Evolutionary conservation across 1,140 invertebrate genomes (phyloP), one percentile per base, ranked within the genome.

Genomic region (Nephila pilipes): DNA sequence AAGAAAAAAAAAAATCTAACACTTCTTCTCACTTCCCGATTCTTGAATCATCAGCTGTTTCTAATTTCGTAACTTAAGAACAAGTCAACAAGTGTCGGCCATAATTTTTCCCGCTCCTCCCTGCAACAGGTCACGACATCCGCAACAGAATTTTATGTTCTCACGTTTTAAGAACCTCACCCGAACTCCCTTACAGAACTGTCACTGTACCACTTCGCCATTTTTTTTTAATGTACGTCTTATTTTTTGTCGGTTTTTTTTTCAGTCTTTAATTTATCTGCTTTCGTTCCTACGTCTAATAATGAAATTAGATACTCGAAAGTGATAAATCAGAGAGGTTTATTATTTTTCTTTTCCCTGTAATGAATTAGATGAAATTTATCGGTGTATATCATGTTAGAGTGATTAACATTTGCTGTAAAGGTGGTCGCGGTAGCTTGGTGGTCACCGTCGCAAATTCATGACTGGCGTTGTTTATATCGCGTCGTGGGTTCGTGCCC

Each of bases 1-100:
- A 20, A 60, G 3, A 1, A 12, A 1, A 14, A 22, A 18, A 6
- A 22, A 58, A 60, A 5, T 18, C 5, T 4, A 32, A 75, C 32
- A 18, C 14, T 36, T 36, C 36, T 75, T 18, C 2, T 10, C 69
- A 20, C 69, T 32, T 36, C 14, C 14, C 69, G 25, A 75, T 16
- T 36, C n/a, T n/a, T n/a, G n/a, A n/a, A n/a, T n/a, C 69, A 75
- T 75, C 69, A 75, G 32, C 32, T 75, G 69, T 75, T 75, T 75
- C 65, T 75, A 75, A 75, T 36, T 75, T 36, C 16, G 69, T 75
- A 75, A 75, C 65, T 75, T 36, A 75, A 75, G 65, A 75, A n/a
- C n/a, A n/a, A 75, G 65, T 25, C 65, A 75, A 75, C 69, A 75
- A 36, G 69, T 36, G 32, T 75, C 29, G 16, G 25, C 12, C 65